These are phyloP conservation scores for Hypsibius dujardini DNA, from an alignment of 1,140 invertebrate genomes.

Conservation along the genomic window DNA sequence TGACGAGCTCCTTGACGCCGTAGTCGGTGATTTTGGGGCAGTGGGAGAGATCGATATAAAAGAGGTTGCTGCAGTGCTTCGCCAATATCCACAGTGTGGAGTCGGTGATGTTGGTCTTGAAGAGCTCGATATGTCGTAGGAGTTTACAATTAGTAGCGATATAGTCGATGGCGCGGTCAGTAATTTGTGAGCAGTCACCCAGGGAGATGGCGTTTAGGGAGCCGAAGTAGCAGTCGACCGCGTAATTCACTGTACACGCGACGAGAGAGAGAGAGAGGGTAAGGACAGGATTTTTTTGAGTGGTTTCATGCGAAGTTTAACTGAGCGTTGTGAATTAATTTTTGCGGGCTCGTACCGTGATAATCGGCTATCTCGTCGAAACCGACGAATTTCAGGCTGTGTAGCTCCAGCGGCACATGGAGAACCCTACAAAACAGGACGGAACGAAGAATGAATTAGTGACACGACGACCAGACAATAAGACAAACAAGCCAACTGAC, in stretches of 20 bases:
- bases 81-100: constrained; percentile 17
- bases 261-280: no score
- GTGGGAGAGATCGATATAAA: background rate
- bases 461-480: no score
- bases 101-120: constrained; percentile 1
- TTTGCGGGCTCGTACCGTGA: background rate
- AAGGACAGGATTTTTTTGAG: no score
- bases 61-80: background rate
- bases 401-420: background rate
- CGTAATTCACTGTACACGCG: background rate
- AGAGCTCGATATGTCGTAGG: constrained; percentile 11
- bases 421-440: background rate
- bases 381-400: constrained; percentile 13
- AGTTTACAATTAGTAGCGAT: constrained; percentile 16
- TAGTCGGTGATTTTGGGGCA: constrained; percentile 9
- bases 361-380: constrained; percentile 4
- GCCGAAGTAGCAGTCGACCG: constrained; percentile 8
- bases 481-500: no score
- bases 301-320: no score
- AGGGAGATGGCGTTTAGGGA: constrained; percentile 12
- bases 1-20: constrained; percentile 11
- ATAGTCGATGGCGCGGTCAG: constrained; percentile 1
- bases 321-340: no score
- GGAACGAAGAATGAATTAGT: no score
- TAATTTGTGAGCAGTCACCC: background rate